Conservation (phyloP, 2,888 invertebrate genomes). For the Dicyrtoma fusca region DNA sequence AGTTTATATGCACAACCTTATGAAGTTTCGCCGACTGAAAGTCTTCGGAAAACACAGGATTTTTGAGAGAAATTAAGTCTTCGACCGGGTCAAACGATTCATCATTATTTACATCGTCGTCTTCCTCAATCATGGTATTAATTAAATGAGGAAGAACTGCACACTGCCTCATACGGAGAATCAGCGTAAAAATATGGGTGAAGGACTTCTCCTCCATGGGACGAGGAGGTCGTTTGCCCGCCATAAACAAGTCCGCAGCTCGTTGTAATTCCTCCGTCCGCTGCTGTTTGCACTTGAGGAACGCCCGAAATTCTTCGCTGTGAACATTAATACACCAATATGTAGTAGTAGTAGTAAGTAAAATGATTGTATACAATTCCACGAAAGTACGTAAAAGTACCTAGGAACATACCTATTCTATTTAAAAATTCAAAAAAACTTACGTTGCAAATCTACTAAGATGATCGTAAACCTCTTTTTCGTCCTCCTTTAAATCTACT, state of each 20-base stretch:
- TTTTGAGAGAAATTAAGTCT: slow-evolving; percentile 42
- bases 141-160: slow-evolving; percentile 88
- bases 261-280: slow-evolving; percentile 38
- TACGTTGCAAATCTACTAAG: slow-evolving; percentile 62
- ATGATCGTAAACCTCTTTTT: slow-evolving; percentile 78
- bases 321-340: not conserved
- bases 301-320: slow-evolving; percentile 42
- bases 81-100: slow-evolving; percentile 55
- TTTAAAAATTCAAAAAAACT: slow-evolving; percentile 38
- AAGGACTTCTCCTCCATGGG: slow-evolving; percentile 60
- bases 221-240: slow-evolving; percentile 9
- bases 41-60: slow-evolving; percentile 44
- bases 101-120: slow-evolving; percentile 60
- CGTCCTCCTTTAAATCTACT: slow-evolving; percentile 70
- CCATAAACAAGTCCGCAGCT: slow-evolving; percentile 43
- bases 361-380: not conserved
- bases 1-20: not conserved
- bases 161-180: slow-evolving; percentile 83
- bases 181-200: slow-evolving; percentile 74
- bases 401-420: not conserved
- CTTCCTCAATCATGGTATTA: slow-evolving; percentile 64
- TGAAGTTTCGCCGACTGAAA: slow-evolving; percentile 48
- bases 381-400: not conserved
- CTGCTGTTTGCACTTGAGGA: slow-evolving; percentile 41
- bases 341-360: not conserved